Evolutionary conservation across 2,113 vertebrate species (phyloP).

Genomic region (Apus apus): DNA sequence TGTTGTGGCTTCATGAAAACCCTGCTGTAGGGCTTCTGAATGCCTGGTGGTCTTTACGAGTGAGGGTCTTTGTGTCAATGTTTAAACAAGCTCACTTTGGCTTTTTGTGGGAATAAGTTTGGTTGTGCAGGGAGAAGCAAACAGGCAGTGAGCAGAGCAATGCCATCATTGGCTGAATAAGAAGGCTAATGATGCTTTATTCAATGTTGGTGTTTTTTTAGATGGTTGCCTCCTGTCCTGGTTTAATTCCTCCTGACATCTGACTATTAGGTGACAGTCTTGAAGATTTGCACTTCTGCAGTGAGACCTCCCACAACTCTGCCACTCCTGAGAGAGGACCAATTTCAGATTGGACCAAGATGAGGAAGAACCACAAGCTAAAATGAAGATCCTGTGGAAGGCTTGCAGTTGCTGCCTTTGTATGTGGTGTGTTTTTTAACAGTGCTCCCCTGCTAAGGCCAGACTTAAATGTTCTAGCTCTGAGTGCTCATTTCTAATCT

Average conservation of each 20-base stretch:
- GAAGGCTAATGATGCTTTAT: not conserved
- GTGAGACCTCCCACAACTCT: not conserved
- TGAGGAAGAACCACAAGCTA: not conserved
- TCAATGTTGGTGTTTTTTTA: not conserved
- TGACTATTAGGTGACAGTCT: not conserved
- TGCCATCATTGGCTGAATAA: fast-evolving
- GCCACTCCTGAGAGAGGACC: not conserved
- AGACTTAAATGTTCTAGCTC: not conserved
- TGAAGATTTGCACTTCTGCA: not conserved
- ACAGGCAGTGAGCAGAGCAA: not conserved
- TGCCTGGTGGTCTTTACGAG: not conserved
- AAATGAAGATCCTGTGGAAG: not conserved
- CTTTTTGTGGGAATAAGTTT: not conserved
- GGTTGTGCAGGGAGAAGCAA: not conserved
- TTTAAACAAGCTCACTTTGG: not conserved
- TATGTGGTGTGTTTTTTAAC: not conserved
- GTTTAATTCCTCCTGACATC: not conserved
- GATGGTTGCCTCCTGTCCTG: constrained; percentile 9
- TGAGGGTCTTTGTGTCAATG: not conserved
- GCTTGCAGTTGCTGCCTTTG: not conserved
- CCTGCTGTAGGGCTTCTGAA: not conserved
- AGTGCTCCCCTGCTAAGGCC: not conserved
- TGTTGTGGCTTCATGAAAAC: not conserved
- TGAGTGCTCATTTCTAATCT: not conserved
- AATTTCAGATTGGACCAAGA: not conserved